Conservation (phyloP, 2,797 vertebrate genomes). For the Scomberomorus guttatus region DNA sequence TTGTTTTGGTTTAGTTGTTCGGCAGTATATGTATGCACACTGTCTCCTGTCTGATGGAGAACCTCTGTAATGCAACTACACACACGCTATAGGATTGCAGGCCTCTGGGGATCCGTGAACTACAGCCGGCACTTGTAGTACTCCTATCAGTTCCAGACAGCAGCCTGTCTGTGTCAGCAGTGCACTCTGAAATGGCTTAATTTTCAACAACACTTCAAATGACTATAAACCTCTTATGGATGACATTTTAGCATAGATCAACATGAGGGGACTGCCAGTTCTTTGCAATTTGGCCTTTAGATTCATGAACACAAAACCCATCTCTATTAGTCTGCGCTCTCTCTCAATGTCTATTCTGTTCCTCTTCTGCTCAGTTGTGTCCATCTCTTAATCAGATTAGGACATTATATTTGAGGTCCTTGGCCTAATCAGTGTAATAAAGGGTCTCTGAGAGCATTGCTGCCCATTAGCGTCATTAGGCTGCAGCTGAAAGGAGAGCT, state of each 20-base stretch:
- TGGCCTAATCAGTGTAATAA: slow-evolving; percentile 81
- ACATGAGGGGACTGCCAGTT: slow-evolving; percentile 9
- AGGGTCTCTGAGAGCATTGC: slow-evolving; percentile 77
- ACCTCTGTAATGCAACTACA: not conserved
- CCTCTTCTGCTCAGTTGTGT: slow-evolving; percentile 61
- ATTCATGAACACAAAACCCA: slow-evolving; percentile 29
- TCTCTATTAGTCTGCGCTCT: slow-evolving; percentile 40
- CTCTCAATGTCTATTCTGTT: slow-evolving; percentile 23
- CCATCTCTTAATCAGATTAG: slow-evolving; percentile 81
- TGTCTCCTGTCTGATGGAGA: not conserved
- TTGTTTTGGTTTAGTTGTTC: not conserved
- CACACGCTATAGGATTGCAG: not conserved
- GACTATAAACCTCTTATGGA: slow-evolving; percentile 36
- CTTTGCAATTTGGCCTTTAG: slow-evolving; percentile 27
- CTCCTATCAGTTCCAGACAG: slow-evolving; percentile 29
- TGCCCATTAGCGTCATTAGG: slow-evolving; percentile 81
- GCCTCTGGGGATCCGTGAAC: slow-evolving; percentile 2
- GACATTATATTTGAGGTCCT: slow-evolving; percentile 78
- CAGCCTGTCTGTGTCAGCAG: slow-evolving; percentile 12
- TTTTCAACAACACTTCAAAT: slow-evolving; percentile 41
- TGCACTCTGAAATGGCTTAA: slow-evolving; percentile 18
- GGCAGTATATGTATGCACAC: no score
- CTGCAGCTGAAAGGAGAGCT: slow-evolving; percentile 70
- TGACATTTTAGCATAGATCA: slow-evolving; percentile 51
- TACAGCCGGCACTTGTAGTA: not conserved